Evolutionary conservation across 2,888 invertebrate species (phyloP), one percentile per base, ranked within the genome.

Genomic region (Masnerella sp.): DNA sequence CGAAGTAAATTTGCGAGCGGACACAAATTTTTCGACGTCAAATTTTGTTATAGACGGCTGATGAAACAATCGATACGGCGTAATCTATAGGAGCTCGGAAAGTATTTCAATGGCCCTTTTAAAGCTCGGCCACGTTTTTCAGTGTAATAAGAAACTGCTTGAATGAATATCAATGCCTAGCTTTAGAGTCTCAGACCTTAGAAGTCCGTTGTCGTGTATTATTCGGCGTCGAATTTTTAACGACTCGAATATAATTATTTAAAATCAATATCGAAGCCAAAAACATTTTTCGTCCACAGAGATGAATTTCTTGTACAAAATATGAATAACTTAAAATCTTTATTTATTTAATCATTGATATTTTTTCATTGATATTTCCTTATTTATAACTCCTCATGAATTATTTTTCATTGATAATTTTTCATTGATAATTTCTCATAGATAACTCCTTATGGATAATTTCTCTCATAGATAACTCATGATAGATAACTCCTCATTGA

Each of bases 71-170:
- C 62, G 58, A 64, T 64, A 64, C 20, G 9, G 22, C 47, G 47
- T 51, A 70, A 70, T 64, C 22, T 42, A 62, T 64, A 62, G 43
- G n/a, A 56, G 62, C 49, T 32, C 11, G 38, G 25, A 40, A 61
- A 69, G 70, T 70, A 62, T 56, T 56, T 62, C 70, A 70, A 56
- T 62, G 49, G 54, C 45, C 47, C 40, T 52, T 69, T 61, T 47
- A 61, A 54, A 61, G 69, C 69, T 40, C 47, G 47, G 30, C 47
- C 54, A 47, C 38, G 47, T 69, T 61, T 69, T 54, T 54, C 61
- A 47, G 61, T 47, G 61, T 61, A 61, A 69, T 61, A 69, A 59
- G 61, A 61, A 69, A 69, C 40, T 38, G 54, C 61, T 69, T 34
- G 47, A 54, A 69, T 54, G 69, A 69, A 69, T 69, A 54, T 69